Evolutionary conservation across 2,888 invertebrate species (phyloP).

Genomic region (Ligdia adustata): DNA sequence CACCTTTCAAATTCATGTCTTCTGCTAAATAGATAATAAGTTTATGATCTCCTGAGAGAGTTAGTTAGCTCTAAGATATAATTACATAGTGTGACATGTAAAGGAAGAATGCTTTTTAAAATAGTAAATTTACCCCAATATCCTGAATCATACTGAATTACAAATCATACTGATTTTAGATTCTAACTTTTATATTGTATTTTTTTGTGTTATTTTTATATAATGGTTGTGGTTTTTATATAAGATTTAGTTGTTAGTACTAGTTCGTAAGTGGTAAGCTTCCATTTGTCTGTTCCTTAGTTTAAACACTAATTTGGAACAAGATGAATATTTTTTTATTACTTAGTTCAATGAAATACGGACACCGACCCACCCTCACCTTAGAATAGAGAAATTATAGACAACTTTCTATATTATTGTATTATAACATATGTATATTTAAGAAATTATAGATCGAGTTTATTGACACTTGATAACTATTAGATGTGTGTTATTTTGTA

Average conservation of each 20-base stretch:
- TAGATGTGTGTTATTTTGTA: neutral
- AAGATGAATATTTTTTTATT: constrained; percentile 47
- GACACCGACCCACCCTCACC: constrained; percentile 78
- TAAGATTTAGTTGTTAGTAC: constrained; percentile 1
- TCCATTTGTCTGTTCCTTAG: constrained; percentile 33
- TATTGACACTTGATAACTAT: constrained; percentile 4
- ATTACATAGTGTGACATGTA: no score
- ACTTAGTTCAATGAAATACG: constrained; percentile 64
- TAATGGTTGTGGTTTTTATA: constrained; percentile 31
- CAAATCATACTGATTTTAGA: neutral
- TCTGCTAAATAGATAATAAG: constrained; percentile 63
- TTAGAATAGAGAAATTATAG: constrained; percentile 57
- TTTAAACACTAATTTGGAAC: constrained; percentile 28
- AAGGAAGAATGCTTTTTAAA: no score
- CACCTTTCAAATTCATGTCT: constrained; percentile 77
- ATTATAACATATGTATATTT: constrained; percentile 27
- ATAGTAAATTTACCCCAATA: no score
- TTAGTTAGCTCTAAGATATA: neutral
- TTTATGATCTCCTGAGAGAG: constrained; percentile 9
- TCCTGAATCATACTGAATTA: no score
- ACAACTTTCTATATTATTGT: constrained; percentile 25
- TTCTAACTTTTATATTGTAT: no score
- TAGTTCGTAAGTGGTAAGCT: constrained; percentile 32
- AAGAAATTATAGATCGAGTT: constrained; percentile 19
- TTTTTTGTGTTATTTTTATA: constrained; percentile 27